Conservation (phyloP, 2,797 vertebrate genomes). For the Trachops cirrhosus region DNA sequence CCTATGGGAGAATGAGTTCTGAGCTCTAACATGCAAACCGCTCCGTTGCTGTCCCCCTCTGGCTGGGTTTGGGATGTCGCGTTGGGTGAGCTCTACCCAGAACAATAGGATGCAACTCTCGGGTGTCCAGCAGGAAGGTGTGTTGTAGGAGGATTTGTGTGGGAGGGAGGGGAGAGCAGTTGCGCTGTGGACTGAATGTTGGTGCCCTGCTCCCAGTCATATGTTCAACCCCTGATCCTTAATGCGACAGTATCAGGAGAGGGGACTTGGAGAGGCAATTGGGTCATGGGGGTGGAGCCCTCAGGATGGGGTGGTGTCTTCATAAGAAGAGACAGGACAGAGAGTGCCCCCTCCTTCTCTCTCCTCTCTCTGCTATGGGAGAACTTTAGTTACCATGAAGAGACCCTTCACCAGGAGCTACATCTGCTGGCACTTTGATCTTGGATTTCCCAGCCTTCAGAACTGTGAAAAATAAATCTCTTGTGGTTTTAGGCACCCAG, state of each 20-base stretch:
- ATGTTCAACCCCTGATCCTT: not conserved
- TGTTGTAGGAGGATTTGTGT: not conserved
- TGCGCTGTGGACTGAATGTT: not conserved
- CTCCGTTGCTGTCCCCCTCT: not conserved
- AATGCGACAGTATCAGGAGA: not conserved
- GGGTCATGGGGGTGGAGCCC: not conserved
- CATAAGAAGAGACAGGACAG: not conserved
- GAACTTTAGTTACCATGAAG: not conserved
- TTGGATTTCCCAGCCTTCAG: not conserved
- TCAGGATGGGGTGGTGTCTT: not conserved
- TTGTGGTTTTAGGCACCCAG: not conserved
- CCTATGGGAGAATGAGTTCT: not conserved
- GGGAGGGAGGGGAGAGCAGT: not conserved
- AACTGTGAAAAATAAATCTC: not conserved
- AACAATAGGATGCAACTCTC: not conserved
- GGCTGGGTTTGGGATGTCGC: not conserved
- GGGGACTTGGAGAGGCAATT: not conserved
- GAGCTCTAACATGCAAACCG: not conserved
- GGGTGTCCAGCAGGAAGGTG: not conserved
- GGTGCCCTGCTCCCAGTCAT: not conserved
- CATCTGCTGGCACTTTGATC: not conserved
- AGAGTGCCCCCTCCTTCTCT: not conserved
- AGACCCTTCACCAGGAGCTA: not conserved
- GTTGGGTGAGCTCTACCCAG: not conserved
- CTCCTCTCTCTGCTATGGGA: not conserved